Evolutionary conservation across 2,888 invertebrate genomes (phyloP), one percentile per base, ranked within the genome.

Genomic region (Nesidiocoris tenuis): DNA sequence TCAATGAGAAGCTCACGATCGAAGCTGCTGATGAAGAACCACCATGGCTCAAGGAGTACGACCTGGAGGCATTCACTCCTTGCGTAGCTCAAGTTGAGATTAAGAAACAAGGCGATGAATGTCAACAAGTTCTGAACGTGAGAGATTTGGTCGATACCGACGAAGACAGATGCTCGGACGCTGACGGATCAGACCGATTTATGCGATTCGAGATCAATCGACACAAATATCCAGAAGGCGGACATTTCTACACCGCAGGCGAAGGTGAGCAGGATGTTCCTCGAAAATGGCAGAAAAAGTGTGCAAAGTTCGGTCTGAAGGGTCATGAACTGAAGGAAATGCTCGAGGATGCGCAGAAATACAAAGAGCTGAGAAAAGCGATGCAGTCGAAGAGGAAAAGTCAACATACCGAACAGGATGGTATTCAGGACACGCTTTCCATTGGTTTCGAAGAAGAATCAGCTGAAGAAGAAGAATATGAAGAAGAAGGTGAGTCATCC

Each of bases 271-370:
- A 39, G 39, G 12, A 39, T 7, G 39, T n/a, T n/a, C n/a, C n/a
- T n/a, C 22, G 7, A 12, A 39, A 39, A 39, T 67, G 67, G 67
- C 56, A 18, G 56, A 67, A 67, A 56, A 67, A 67, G n/a, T 21
- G 39, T 21, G 55, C 39, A 56, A 17, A 16, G 16, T 67, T 67
- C 21, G 56, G 56, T 19, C 56, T 67, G 1, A 54, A 1, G 16
- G 67, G 67, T 22, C 1, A 17, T 12, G 54, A 67, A 19, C 21
- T 67, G 9, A 56, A 54, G 16, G 56, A 67, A 21, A 67, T 67
- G 56, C 23, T 67, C 2, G 21, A 18, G 19, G 67, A 67, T 1
- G 56, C 67, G 22, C 22, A 19, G 19, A 67, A 56, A n/a, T 67
- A 55, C 56, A 55, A 67, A 19, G n/a, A 56, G 2, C 54, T 67